Evolutionary conservation across 2,113 vertebrate species (phyloP), one percentile per base, ranked within the genome.

Genomic region (Apteryx mantelli): DNA sequence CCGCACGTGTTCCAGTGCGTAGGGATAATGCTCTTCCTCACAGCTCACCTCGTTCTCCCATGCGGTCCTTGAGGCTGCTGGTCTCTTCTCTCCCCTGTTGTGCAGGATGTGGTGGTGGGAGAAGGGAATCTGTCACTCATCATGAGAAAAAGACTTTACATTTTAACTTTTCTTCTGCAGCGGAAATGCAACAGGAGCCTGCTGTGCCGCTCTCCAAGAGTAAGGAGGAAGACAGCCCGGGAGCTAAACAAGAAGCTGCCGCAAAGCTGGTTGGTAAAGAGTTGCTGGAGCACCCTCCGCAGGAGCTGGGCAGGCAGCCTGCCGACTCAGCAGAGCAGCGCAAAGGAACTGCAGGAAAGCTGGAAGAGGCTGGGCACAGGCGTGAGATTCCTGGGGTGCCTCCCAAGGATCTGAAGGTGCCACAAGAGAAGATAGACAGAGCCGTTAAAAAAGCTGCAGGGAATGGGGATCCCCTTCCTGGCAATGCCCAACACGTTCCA

Each of bases 181-280:
- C 4, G 1, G 98, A 98, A 5, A 4, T 2, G 1, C 97, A 94
- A 70, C 92, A 63, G 0, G 98, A 97, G 53, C 94, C 88, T 0
- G 97, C 55, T 0, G 26, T 13, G 22, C 79, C 78, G 1, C 64
- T 50, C 2, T 16, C 93, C 73, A 64, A 38, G 92, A 96, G 91
- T 42, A 97, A 93, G 60, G 98, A 98, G 66, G 96, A 96, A 1
- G 82, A 97, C 26, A 74, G 13, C 15, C 88, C 6, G 0, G 78
- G 80, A 9, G 68, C 18, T 19, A 71, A 66, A 36, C 79, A 36
- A 3, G 80, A 89, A 22, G 76, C 38, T 7, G 66, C 44, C 0
- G 70, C 7, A 12, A 95, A 84, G 55, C 48, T 1, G 0, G 38
- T 13, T 8, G 78, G 80, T 12, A 91, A 40, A 9, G 94, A 96